Evolutionary conservation across 2,797 vertebrate genomes (phyloP).

Genomic region (Sebastes baramenuke): DNA sequence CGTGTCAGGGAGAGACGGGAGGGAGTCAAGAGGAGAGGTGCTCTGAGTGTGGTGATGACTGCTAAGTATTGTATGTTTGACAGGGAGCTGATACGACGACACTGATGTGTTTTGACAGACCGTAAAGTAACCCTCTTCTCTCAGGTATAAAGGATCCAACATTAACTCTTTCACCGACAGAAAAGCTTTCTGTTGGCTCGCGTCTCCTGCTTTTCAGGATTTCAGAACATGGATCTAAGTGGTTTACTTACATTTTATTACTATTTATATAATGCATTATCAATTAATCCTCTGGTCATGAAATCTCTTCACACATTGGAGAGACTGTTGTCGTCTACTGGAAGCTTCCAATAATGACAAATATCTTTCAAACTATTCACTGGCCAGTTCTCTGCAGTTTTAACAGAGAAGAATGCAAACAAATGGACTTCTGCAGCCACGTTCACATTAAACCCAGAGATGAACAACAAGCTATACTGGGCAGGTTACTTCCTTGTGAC

Average conservation of each 20-base stretch:
- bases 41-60: conserved; percentile 59
- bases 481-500: not conserved
- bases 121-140: conserved; percentile 44
- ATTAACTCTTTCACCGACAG: conserved; percentile 16
- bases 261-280: not conserved
- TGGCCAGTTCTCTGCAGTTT: not conserved
- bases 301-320: not conserved
- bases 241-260: not conserved
- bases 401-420: not conserved
- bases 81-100: conserved; percentile 45
- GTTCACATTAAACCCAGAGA: not conserved
- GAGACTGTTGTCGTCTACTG: not conserved
- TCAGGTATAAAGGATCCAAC: conserved; percentile 10
- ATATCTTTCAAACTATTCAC: not conserved
- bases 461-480: not conserved
- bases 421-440: not conserved
- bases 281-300: not conserved
- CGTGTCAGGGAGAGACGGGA: conserved; percentile 42
- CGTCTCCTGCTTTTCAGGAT: not conserved
- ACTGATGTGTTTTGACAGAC: conserved; percentile 60
- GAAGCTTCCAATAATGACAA: not conserved
- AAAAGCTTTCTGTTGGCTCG: not conserved
- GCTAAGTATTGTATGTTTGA: conserved; percentile 63
- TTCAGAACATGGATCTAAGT: not conserved
- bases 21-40: conserved; percentile 48